Percentiles rank a stretch among this genome's conserved stretches.
Evolutionary conservation across 2,113 vertebrate species (phyloP).

Genomic region (Anguilla japonica): DNA sequence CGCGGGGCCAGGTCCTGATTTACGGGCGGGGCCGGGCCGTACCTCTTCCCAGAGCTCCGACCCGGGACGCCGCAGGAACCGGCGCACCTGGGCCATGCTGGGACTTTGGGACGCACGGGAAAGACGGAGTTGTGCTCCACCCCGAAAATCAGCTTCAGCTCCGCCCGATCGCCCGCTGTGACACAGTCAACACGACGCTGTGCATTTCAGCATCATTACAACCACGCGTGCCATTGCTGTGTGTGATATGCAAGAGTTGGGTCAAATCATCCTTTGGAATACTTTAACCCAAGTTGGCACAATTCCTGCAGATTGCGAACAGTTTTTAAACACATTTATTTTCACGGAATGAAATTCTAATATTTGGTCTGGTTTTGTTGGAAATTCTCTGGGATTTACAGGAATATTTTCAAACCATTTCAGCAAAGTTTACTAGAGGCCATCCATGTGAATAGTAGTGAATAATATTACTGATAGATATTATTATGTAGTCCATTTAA

Average conservation of each 20-base stretch:
- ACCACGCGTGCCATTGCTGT: too few relatives aligned
- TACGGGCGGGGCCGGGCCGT: constrained; percentile 42
- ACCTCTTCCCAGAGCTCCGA: constrained; percentile 89
- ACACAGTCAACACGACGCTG: not conserved
- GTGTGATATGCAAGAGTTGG: too few relatives aligned
- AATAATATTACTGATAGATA: not conserved
- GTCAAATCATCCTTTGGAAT: too few relatives aligned
- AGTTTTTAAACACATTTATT: not conserved
- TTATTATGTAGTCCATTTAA: not conserved
- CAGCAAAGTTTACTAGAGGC: not conserved
- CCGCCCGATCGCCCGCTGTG: constrained; percentile 47
- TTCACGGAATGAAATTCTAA: not conserved
- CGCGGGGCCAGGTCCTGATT: not conserved
- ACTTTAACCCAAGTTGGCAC: too few relatives aligned
- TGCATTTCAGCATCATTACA: too few relatives aligned
- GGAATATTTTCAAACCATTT: not conserved
- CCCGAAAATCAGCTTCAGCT: constrained; percentile 92
- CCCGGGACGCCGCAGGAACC: constrained; percentile 83
- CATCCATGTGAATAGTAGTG: not conserved
- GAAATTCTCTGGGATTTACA: too few relatives aligned
- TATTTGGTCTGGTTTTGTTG: too few relatives aligned
- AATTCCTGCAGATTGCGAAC: too few relatives aligned
- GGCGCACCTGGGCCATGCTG: constrained; percentile 88
- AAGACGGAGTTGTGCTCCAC: constrained; percentile 96
- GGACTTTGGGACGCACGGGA: constrained; percentile 91